A percentile compares a stretch with the other conserved stretches of the same genome.
phyloP scores from a whole-genome alignment of 2,888 invertebrate species.

The Nomada flava region DNA sequence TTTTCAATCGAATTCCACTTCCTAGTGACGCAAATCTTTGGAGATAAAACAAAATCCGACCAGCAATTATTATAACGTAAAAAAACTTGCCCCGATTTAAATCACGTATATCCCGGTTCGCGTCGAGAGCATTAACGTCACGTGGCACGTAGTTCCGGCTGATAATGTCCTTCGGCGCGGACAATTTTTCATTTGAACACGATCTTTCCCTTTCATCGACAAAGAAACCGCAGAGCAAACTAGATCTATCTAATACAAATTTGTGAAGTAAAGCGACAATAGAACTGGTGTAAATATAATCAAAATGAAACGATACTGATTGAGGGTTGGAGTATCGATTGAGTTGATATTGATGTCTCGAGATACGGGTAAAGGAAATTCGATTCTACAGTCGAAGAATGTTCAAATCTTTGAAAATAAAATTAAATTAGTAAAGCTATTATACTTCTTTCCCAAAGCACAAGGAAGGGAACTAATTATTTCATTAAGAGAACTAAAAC shows the following conservation, averaged over 20 bases:
- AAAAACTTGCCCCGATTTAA: slow-evolving; percentile 12
- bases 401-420: too few species aligned
- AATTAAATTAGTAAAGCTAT: too few species aligned
- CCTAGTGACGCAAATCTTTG: not conserved
- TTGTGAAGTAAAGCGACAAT: not conserved
- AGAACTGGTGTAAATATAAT: not conserved
- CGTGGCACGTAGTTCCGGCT: not conserved
- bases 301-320: not conserved
- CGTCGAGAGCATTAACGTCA: not conserved
- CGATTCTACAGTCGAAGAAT: not conserved
- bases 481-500: too few species aligned
- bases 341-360: not conserved
- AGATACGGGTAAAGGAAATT: not conserved
- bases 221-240: not conserved
- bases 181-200: slow-evolving; percentile 33
- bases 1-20: slow-evolving; percentile 19
- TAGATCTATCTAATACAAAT: not conserved
- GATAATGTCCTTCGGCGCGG: slow-evolving; percentile 44
- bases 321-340: not conserved
- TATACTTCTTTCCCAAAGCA: too few species aligned
- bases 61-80: too few species aligned
- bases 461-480: too few species aligned
- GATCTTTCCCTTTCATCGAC: slow-evolving; percentile 46
- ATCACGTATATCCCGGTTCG: not conserved
- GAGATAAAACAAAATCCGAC: not conserved